Evolutionary conservation across 2,113 vertebrate genomes (phyloP), one percentile per base, ranked within the genome.

Genomic region (Antechinus flavipes): DNA sequence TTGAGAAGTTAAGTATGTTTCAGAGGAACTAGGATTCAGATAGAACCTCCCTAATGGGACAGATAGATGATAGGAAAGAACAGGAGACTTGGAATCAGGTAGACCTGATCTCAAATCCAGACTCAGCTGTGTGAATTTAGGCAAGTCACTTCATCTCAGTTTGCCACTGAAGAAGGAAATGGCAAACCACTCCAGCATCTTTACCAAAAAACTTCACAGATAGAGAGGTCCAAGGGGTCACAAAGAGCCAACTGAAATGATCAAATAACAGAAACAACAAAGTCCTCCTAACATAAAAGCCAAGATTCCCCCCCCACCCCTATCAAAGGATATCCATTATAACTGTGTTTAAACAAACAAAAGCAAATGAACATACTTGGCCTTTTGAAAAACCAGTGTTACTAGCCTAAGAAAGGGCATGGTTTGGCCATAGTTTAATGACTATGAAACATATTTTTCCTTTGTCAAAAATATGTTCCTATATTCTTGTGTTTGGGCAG

Each of bases 401-500:
- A 96, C 46, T 53, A 53, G 94, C 55, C 94, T 61, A 93, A 93
- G 84, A 30, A 2, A 0, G 95, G 76, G 89, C 91, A 89, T 0
- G 0, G n/a, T 94, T 93, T 23, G 16, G 91, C 96, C 55, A 14
- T 23, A 5, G 3, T 61, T 0, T 0, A 19, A 54, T 90, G 91
- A 25, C 92, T 56, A 54, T 25, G 91, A n/a, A 91, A 95, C 53
- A 0, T 76, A 35, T 0, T 22, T 46, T 47, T 91, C 68, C 0
- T 7, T 1, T 10, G n/a, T 47, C 22, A 61, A 30, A 94, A 89
- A 96, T 61, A 94, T 96, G 95, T 93, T 98, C 98, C 96, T 95
- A 11, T 42, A 53, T 54, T 95, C 93, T 58, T 96, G 58, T 95
- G 94, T 95, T 93, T 89, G 47, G 47, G 93, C 96, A 98, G 96